These are phyloP conservation scores for Lethenteron reissneri DNA, from an alignment of 2,113 vertebrate species.

Conservation along the genomic window DNA sequence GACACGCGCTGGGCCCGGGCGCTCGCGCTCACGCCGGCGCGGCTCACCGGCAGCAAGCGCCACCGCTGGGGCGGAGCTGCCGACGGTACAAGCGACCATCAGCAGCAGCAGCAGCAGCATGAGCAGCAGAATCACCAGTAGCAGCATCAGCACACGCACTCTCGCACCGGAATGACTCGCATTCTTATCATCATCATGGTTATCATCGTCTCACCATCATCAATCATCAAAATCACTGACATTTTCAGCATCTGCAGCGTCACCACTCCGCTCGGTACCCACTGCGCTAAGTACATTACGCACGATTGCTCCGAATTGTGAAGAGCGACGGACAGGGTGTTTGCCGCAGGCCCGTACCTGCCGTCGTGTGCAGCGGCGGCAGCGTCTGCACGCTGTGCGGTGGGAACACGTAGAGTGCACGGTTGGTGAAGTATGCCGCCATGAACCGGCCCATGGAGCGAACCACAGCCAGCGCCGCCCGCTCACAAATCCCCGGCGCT, in stretches of 20 bases:
- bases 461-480: conserved; percentile 33
- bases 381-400: conserved; percentile 46
- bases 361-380: conserved; percentile 38
- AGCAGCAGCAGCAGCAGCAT: conserved; percentile 12
- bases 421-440: conserved; percentile 72
- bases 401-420: conserved; percentile 39
- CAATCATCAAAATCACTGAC: too few relatives aligned
- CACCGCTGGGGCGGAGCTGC: too few relatives aligned
- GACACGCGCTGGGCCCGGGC: conserved; percentile 52
- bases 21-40: conserved; percentile 24
- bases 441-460: conserved; percentile 68
- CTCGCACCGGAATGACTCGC: neutral
- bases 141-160: too few relatives aligned
- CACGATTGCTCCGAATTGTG: too few relatives aligned
- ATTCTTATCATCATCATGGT: too few relatives aligned
- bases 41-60: conserved; percentile 39
- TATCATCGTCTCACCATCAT: too few relatives aligned
- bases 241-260: too few relatives aligned
- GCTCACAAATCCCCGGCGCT: neutral
- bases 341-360: conserved; percentile 16
- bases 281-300: too few relatives aligned
- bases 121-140: too few relatives aligned
- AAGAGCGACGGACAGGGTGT: too few relatives aligned
- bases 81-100: too few relatives aligned
- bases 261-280: too few relatives aligned